Evolutionary conservation across 2,797 vertebrate genomes (phyloP).

Genomic region (Sebastes elongatus): DNA sequence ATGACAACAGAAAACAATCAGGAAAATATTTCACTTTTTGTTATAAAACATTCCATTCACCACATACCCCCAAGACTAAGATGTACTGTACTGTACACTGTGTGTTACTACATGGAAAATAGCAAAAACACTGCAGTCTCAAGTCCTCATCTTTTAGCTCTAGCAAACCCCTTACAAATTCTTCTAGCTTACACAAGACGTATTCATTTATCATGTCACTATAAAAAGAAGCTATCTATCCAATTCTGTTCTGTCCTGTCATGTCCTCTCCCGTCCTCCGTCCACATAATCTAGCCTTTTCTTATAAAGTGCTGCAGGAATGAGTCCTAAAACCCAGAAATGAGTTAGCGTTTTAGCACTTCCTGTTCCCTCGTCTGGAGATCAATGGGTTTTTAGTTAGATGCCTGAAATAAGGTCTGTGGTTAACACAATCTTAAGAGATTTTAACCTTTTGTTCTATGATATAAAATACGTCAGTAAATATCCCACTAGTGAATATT

Average conservation of each 20-base stretch:
- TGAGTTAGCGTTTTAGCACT: no score
- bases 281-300: not conserved
- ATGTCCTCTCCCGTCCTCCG: not conserved
- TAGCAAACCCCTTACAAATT: conserved; percentile 9
- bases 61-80: conserved; percentile 46
- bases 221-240: not conserved
- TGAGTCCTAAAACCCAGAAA: no score
- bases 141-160: conserved; percentile 3
- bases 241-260: not conserved
- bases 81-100: not conserved
- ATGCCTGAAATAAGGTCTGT: no score
- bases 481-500: no score
- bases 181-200: conserved; percentile 1
- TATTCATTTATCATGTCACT: not conserved
- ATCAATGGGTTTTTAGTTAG: no score
- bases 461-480: no score
- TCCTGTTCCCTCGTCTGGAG: no score
- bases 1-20: conserved; percentile 67
- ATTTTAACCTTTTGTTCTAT: no score
- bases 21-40: conserved; percentile 58
- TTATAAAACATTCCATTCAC: conserved; percentile 62
- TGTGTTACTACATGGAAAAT: conserved; percentile 37
- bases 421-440: no score
- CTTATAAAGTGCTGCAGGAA: not conserved
- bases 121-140: conserved; percentile 16